Evolutionary conservation across 2,113 vertebrate genomes (phyloP), one percentile per base, ranked within the genome.

Genomic region (Dicrurus megarhynchus): DNA sequence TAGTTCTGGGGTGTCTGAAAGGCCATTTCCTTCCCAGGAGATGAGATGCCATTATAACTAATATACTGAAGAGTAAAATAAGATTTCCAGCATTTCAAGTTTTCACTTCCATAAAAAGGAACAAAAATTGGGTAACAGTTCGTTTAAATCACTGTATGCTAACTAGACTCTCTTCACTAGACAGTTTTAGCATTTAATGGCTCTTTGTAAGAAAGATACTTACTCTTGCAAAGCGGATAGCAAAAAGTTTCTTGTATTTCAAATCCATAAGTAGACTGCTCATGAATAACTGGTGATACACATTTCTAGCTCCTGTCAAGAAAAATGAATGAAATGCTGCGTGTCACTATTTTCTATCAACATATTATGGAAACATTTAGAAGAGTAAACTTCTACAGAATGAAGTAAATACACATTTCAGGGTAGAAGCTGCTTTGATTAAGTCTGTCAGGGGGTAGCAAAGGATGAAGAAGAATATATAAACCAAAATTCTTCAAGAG

Each of bases 221-320:
- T 98, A 99, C 99, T 96, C 99, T 99, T 64, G 99, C 99, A 97
- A 99, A 99, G 90, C 98, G 98, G 88, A 99, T 96, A 63, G 99
- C 99, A 42, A 99, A 99, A 53, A 99, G 97, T 92, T 99, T 99
- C 98, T 99, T 99, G 93, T 99, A 99, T 85, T 99, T 99, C 86
- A 99, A 98, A 97, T 99, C 99, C 99, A 99, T 99, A 77, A 99
- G 99, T 10, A 99, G 98, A 89, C 99, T 99, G 98, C 99, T 99
- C 99, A 99, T 99, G 91, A 99, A 98, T 87, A 99, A 97, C 97
- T 99, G 99, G 93, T 99, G 99, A 97, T 99, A 99, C 24, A 99
- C 98, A 95, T 98, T 99, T 94, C 99, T 98, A 12, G 99, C 99
- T 89, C 99, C 99, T 99, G 92, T 84, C 76, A 94, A 68, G 69